These are phyloP conservation scores for Falco punctatus DNA, from an alignment of 2,113 vertebrate species.

Conservation along the genomic window DNA sequence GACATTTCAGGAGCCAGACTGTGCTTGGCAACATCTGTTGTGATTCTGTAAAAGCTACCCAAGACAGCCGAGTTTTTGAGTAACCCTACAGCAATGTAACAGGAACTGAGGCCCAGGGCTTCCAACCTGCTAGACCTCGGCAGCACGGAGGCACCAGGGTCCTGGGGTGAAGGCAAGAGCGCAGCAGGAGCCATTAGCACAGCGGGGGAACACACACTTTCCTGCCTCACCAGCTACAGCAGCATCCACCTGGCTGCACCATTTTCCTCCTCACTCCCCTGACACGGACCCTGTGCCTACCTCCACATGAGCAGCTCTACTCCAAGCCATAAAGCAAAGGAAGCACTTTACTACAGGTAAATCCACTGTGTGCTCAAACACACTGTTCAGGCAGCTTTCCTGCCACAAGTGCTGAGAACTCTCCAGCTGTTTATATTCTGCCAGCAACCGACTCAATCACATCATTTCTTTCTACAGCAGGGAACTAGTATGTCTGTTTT, in stretches of 20 bases:
- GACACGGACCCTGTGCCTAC: background rate
- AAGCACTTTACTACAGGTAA: background rate
- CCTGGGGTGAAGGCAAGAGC: background rate
- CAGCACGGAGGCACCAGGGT: rapidly evolving
- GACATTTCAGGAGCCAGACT: background rate
- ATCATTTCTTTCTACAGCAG: background rate
- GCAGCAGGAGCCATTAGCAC: background rate
- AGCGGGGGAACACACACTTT: rapidly evolving
- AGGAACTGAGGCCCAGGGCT: background rate
- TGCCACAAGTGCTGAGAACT: background rate
- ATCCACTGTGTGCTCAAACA: background rate
- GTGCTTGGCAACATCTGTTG: background rate
- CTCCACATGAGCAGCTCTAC: background rate
- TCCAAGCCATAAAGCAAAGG: background rate
- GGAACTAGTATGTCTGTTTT: background rate
- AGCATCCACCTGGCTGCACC: background rate
- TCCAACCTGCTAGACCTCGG: background rate
- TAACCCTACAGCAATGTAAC: background rate
- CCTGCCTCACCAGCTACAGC: background rate
- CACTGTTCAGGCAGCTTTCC: background rate
- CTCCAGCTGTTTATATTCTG: background rate
- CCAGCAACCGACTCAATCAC: background rate
- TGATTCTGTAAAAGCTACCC: background rate
- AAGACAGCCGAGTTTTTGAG: background rate
- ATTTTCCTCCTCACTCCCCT: background rate